Conservation (phyloP, 1,140 invertebrate species). For the Pissodes strobi region DNA sequence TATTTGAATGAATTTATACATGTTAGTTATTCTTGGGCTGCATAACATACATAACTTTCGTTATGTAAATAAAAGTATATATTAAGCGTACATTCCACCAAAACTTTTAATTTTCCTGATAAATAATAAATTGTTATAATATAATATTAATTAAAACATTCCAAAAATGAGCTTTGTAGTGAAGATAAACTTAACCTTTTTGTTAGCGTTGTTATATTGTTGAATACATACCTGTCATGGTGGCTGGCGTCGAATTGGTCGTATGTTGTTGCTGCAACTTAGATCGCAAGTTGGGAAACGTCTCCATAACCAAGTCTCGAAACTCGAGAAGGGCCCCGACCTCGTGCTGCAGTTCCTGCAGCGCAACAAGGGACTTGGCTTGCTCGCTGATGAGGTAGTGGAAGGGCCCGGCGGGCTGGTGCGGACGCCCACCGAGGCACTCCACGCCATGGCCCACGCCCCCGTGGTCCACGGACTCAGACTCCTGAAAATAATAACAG, state of each 20-base stretch:
- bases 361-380: constrained; percentile 76
- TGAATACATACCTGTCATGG: constrained; percentile 48
- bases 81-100: too few species aligned
- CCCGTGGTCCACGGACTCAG: constrained; percentile 43
- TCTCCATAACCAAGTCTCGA: constrained; percentile 88
- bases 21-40: too few species aligned
- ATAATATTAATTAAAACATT: too few species aligned
- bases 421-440: constrained; percentile 66
- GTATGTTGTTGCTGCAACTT: constrained; percentile 64
- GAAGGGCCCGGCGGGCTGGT: constrained; percentile 65
- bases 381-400: constrained; percentile 81
- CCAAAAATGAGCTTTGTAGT: too few species aligned
- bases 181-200: too few species aligned
- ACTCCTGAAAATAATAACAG: constrained; percentile 21
- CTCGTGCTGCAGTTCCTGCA: constrained; percentile 87
- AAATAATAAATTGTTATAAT: too few species aligned
- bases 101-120: too few species aligned
- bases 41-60: too few species aligned
- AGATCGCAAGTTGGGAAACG: constrained; percentile 83
- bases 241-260: constrained; percentile 58
- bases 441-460: constrained; percentile 67
- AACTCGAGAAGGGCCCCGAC: constrained; percentile 86
- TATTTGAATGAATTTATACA: too few species aligned
- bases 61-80: too few species aligned
- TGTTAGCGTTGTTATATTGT: too few species aligned